Percentiles rank a stretch among this genome's conserved stretches.
phyloP scores from a whole-genome alignment of 2,113 vertebrate species.

The Prionailurus viverrinus region DNA sequence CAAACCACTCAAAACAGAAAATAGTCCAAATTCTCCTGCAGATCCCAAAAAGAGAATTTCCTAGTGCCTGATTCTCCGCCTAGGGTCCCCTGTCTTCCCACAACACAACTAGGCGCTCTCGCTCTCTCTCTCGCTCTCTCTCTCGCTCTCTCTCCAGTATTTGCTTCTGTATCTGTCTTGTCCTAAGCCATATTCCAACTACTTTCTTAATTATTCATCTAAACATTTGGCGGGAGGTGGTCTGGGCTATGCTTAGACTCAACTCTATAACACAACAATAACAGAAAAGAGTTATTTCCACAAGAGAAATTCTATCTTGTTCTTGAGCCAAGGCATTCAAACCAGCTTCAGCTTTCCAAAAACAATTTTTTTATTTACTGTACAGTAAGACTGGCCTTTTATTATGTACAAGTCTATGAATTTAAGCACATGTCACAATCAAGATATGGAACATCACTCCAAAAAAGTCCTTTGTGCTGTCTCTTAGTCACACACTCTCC shows the following conservation, averaged over 20 bases:
- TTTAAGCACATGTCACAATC: conserved; percentile 24
- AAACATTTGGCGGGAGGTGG: background rate
- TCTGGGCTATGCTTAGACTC: background rate
- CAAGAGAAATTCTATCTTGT: background rate
- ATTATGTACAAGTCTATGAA: background rate
- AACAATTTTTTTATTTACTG: background rate
- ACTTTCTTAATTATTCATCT: background rate
- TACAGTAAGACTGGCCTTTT: background rate
- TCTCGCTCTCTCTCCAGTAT: background rate
- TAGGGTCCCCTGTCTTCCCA: background rate
- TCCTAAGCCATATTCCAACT: background rate
- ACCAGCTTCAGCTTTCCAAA: background rate
- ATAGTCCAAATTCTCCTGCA: background rate
- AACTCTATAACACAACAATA: background rate
- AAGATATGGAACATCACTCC: background rate
- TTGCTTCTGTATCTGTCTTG: background rate
- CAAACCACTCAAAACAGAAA: background rate
- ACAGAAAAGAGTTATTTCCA: background rate
- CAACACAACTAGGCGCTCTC: background rate
- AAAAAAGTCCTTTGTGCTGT: background rate
- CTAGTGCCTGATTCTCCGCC: background rate
- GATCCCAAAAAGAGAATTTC: background rate
- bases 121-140: no score
- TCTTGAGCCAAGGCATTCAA: background rate
- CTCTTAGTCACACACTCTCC: background rate